Percentiles rank a stretch among this genome's conserved stretches.
Conservation (phyloP, 2,888 invertebrate species). For the Agrotis ipsilon region DNA sequence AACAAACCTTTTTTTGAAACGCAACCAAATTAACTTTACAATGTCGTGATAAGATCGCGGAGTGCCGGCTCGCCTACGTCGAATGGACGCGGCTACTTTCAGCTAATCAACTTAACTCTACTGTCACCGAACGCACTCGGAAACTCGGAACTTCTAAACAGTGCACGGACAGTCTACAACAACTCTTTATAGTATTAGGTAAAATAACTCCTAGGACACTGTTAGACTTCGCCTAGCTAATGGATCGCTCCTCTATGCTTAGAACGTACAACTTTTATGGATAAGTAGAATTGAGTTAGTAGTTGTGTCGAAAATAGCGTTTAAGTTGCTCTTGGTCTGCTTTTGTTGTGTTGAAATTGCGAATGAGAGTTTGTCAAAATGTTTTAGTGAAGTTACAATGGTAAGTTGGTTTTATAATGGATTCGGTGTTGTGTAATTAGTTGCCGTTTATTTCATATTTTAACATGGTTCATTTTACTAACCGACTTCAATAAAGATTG, state of each 20-base stretch:
- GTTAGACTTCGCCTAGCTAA: conserved; percentile 85
- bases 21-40: conserved; percentile 77
- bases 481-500: too few species aligned
- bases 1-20: conserved; percentile 69
- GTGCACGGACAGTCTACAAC: conserved; percentile 74
- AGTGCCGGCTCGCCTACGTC: conserved; percentile 75
- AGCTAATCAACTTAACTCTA: conserved; percentile 81
- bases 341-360: conserved; percentile 73
- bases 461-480: not conserved
- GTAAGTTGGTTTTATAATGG: conserved; percentile 48
- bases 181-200: conserved; percentile 89
- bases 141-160: conserved; percentile 84
- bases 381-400: conserved; percentile 52
- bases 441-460: not conserved
- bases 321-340: conserved; percentile 77
- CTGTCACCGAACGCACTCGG: conserved; percentile 78
- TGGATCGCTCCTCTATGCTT: conserved; percentile 87
- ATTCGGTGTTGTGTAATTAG: conserved; percentile 15
- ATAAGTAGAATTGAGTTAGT: conserved; percentile 87
- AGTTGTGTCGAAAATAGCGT: conserved; percentile 83
- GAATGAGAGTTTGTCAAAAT: conserved; percentile 68
- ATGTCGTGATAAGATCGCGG: conserved; percentile 77
- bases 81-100: conserved; percentile 75
- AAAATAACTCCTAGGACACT: conserved; percentile 85
- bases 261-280: conserved; percentile 86